phyloP scores from a whole-genome alignment of 2,888 invertebrate genomes.

The Corbicula japonica region DNA sequence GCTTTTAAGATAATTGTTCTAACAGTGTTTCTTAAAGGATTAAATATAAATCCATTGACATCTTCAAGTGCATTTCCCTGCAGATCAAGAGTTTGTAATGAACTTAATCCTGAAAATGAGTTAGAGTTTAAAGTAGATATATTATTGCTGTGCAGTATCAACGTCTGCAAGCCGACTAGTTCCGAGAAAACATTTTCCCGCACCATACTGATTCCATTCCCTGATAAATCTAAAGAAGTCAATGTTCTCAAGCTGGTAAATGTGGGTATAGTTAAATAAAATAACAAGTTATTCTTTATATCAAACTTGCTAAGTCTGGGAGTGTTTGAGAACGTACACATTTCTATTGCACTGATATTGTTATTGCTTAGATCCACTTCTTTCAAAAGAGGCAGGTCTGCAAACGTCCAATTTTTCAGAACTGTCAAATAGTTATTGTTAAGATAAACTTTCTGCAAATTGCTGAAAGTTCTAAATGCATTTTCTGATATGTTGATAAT shows the following conservation, averaged over 20 bases:
- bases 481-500: slow-evolving; percentile 52
- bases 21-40: slow-evolving; percentile 53
- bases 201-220: slow-evolving; percentile 64
- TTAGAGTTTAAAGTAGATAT: slow-evolving; percentile 52
- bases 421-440: slow-evolving; percentile 55
- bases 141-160: slow-evolving; percentile 60
- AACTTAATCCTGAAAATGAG: slow-evolving; percentile 65
- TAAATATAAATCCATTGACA: slow-evolving; percentile 53
- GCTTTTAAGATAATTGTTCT: slow-evolving; percentile 57
- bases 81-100: slow-evolving; percentile 59
- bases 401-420: slow-evolving; percentile 63
- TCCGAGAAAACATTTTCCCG: slow-evolving; percentile 56
- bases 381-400: slow-evolving; percentile 50
- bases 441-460: slow-evolving; percentile 67
- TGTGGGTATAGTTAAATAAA: slow-evolving; percentile 51
- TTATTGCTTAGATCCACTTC: slow-evolving; percentile 65
- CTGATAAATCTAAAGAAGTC: slow-evolving; percentile 64
- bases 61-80: slow-evolving; percentile 59
- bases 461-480: slow-evolving; percentile 56
- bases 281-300: slow-evolving; percentile 62
- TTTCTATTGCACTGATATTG: slow-evolving; percentile 60
- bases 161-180: slow-evolving; percentile 57
- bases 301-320: slow-evolving; percentile 56
- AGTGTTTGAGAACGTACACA: slow-evolving; percentile 60
- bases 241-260: slow-evolving; percentile 59